Percentiles rank a stretch among this genome's conserved stretches.
Conservation (phyloP, 2,797 vertebrate genomes). For the Myotis vivesi region DNA sequence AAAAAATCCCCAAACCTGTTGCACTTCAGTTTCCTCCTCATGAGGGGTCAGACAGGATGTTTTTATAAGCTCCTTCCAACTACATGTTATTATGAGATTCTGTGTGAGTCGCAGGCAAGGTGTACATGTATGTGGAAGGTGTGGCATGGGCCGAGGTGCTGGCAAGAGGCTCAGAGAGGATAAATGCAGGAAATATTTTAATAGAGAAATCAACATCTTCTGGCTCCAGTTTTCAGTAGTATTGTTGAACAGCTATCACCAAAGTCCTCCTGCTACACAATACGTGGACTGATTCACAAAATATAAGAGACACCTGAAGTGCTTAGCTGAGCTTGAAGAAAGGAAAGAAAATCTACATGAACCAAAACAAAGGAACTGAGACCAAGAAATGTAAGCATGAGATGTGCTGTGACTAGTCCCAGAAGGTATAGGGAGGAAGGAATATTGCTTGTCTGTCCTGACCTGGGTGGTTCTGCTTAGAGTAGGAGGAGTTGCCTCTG, state of each 20-base stretch:
- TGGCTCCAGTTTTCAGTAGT: slow-evolving; percentile 35
- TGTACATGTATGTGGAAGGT: neutral
- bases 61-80: slow-evolving; percentile 6
- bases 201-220: neutral
- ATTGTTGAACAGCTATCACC: neutral
- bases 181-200: slow-evolving; percentile 32
- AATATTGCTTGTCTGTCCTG: neutral
- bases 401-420: neutral
- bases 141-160: neutral
- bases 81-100: neutral
- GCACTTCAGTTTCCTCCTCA: neutral
- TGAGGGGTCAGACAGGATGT: neutral
- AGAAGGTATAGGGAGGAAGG: neutral
- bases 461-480: neutral
- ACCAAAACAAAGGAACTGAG: neutral
- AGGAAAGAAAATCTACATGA: slow-evolving; percentile 3
- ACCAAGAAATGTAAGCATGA: slow-evolving; percentile 6
- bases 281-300: neutral
- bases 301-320: neutral
- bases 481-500: neutral
- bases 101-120: neutral
- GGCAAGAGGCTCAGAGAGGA: neutral
- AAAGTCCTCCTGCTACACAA: slow-evolving; percentile 17
- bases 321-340: slow-evolving; percentile 35
- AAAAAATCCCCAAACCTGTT: neutral